phyloP scores from a whole-genome alignment of 1,140 invertebrate species.

The Scylla paramamosain region DNA sequence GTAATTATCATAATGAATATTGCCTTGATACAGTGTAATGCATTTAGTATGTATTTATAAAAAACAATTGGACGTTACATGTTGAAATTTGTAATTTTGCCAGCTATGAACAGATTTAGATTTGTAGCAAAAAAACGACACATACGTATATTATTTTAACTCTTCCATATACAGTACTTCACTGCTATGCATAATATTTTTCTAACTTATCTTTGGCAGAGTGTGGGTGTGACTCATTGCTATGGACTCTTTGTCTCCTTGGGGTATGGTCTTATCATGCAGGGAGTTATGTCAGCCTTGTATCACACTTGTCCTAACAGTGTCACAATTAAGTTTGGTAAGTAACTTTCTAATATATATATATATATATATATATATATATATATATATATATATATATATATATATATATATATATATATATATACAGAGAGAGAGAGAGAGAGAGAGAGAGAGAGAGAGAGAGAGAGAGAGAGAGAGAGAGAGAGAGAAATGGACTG shows the following conservation, averaged over 20 bases:
- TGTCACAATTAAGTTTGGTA: slow-evolving; percentile 71
- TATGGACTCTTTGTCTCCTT: slow-evolving; percentile 62
- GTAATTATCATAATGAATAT: slow-evolving; percentile 27
- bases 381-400: too few species aligned
- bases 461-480: not conserved
- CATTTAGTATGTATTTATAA: too few species aligned
- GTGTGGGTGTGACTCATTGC: slow-evolving; percentile 60
- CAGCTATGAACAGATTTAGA: too few species aligned
- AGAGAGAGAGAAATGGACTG: not conserved
- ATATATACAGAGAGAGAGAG: too few species aligned
- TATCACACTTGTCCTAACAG: slow-evolving; percentile 68
- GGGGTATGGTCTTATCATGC: slow-evolving; percentile 66
- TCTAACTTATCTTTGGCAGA: slow-evolving; percentile 21
- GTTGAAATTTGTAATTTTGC: too few species aligned
- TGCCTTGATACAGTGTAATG: not conserved
- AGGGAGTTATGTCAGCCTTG: slow-evolving; percentile 60
- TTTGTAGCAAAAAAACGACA: too few species aligned
- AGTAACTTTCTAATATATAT: not conserved
- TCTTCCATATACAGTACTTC: too few species aligned
- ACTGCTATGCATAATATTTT: too few species aligned
- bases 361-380: too few species aligned
- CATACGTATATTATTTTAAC: too few species aligned
- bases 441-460: not conserved
- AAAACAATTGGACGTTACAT: too few species aligned
- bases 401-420: not conserved